Evolutionary conservation across 1,140 invertebrate species (phyloP), one percentile per base, ranked within the genome.

Genomic region (Drosophila setifemur): DNA sequence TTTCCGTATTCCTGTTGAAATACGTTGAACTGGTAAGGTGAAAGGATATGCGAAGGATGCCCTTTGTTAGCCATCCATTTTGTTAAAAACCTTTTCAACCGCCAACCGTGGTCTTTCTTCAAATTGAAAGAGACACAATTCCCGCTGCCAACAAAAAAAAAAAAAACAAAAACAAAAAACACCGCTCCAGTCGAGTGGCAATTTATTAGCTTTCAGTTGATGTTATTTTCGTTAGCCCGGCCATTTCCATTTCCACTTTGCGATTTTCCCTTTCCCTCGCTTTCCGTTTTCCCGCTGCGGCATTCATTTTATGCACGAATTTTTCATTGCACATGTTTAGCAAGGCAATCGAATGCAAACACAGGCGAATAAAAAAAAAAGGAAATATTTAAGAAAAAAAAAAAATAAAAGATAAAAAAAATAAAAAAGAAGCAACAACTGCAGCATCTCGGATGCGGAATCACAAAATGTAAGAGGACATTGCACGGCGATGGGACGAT

Each of bases 311-410:
- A 37, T 40, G 48, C 66, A 69, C 66, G 63, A 67, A 39, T 55
- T 69, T 69, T 68, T 54, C 42, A 68, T 45, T 54, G 48, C 64
- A 69, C 66, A 69, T 69, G 64, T 54, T 68, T 68, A 69, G 66
- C 49, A 69, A 55, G 39, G 63, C 66, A 69, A 69, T 69, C 50
- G 66, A 69, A 55, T 33, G 66, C 66, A 69, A 69, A 69, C 64
- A 69, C 40, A 64, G 29, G 33, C 11, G 53, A 8, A 6, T 5
- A 23, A 23, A 21, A 12, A 8, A 25, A 12, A 11, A 42, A 11
- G 16, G n/a, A n/a, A n/a, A n/a, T n/a, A n/a, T n/a, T n/a, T n/a
- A n/a, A n/a, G n/a, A 23, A 21, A 12, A 8, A 25, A 12, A 11
- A 42, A 11, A 8, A 8, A 6, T 5, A 23, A 23, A 21, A 12